Conservation (phyloP, 2,888 invertebrate species). For the Campoplex nolae region DNA sequence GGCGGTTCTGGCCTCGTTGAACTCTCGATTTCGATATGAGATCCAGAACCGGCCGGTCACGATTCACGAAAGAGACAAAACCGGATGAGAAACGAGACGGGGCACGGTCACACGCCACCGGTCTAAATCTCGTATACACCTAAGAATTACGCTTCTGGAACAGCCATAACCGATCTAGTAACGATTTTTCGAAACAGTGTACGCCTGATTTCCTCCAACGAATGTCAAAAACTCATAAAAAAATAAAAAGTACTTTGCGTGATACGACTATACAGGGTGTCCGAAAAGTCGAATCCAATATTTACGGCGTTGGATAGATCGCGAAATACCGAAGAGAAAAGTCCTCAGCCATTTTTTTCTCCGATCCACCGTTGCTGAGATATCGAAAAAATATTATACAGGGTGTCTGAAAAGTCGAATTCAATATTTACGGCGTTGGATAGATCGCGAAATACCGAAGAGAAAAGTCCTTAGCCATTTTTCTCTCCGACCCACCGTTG, state of each 20-base stretch:
- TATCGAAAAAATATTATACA: not conserved
- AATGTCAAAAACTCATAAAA: not conserved
- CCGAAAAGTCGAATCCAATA: not conserved
- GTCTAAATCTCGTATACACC: constrained; percentile 36
- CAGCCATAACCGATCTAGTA: constrained; percentile 23
- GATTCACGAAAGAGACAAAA: constrained; percentile 66
- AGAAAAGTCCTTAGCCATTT: not conserved
- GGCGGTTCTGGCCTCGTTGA: constrained; percentile 62
- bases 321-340: not conserved
- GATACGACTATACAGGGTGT: not conserved
- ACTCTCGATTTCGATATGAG: constrained; percentile 70
- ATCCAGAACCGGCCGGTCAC: constrained; percentile 67
- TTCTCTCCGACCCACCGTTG: not conserved
- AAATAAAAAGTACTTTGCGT: not conserved
- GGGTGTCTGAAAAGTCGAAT: not conserved
- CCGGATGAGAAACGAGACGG: constrained; percentile 69
- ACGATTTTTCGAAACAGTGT: not conserved
- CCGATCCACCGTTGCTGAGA: not conserved
- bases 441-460: not conserved
- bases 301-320: not conserved
- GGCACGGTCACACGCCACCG: constrained; percentile 65
- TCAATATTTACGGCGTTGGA: not conserved
- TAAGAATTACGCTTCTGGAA: constrained; percentile 17
- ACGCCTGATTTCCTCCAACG: not conserved
- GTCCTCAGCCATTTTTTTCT: not conserved